A percentile compares a stretch with the other conserved stretches of the same genome.
These are phyloP conservation scores for Hippocampus comes DNA, from an alignment of 2,113 vertebrate species.

Conservation along the genomic window DNA sequence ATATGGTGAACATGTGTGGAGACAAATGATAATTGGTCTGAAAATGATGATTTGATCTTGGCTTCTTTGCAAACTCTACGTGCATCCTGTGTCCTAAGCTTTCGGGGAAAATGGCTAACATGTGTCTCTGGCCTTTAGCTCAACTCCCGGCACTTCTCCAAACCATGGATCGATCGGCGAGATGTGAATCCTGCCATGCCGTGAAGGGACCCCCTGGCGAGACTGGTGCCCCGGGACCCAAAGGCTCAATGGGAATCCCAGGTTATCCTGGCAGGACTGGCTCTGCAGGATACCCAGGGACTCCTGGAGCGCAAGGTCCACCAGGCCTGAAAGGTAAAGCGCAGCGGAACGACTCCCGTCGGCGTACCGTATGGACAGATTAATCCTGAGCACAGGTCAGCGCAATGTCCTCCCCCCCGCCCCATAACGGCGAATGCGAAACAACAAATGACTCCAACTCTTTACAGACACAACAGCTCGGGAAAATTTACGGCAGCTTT, in stretches of 20 bases:
- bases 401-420: not conserved
- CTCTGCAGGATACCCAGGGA: slow-evolving; percentile 69
- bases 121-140: slow-evolving; percentile 45
- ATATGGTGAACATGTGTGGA: not conserved
- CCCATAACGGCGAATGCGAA: slow-evolving; percentile 19
- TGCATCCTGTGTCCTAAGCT: no score
- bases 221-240: slow-evolving; percentile 65
- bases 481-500: slow-evolving; percentile 40
- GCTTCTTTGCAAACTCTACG: no score
- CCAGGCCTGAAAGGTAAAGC: slow-evolving; percentile 73
- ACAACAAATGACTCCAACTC: slow-evolving; percentile 29
- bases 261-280: slow-evolving; percentile 73
- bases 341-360: not conserved
- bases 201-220: slow-evolving; percentile 68
- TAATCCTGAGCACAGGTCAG: not conserved
- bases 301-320: slow-evolving; percentile 66
- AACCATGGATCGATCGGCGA: slow-evolving; percentile 44
- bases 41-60: not conserved
- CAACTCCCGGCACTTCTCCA: slow-evolving; percentile 73
- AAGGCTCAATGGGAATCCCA: slow-evolving; percentile 65
- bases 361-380: not conserved
- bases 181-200: slow-evolving; percentile 65
- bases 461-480: slow-evolving; percentile 6
- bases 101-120: not conserved
- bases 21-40: not conserved